Conservation (phyloP, 2,888 invertebrate genomes). For the Tinea semifulvella region DNA sequence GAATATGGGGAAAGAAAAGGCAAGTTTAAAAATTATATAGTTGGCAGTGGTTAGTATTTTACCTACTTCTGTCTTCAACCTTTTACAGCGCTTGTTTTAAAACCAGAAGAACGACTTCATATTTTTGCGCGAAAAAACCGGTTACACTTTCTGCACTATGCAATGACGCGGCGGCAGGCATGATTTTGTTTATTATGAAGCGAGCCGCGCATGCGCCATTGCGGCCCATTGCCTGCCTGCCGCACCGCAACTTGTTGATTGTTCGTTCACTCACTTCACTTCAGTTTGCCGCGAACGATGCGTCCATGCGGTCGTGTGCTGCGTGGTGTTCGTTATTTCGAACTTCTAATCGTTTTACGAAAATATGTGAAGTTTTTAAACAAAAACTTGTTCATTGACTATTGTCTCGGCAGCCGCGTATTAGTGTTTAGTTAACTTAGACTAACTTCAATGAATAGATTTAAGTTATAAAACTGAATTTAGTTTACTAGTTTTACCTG, state of each 20-base stretch:
- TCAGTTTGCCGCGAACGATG: constrained; percentile 54
- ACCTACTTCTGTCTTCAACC: too few relatives aligned
- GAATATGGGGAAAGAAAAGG: too few relatives aligned
- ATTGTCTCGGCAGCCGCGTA: constrained; percentile 32
- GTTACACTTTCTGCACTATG: neutral
- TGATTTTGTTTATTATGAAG: constrained; percentile 33
- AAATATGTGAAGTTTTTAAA: constrained; percentile 61
- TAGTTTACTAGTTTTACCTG: constrained; percentile 62
- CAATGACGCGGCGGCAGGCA: neutral
- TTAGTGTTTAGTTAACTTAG: constrained; percentile 41
- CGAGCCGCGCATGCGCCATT: constrained; percentile 54
- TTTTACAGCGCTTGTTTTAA: too few relatives aligned
- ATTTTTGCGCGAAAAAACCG: constrained; percentile 16
- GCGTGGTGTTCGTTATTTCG: constrained; percentile 38
- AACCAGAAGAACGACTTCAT: neutral
- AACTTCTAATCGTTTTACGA: constrained; percentile 62
- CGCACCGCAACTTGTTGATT: constrained; percentile 59
- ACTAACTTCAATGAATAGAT: constrained; percentile 45
- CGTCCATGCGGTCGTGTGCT: constrained; percentile 49
- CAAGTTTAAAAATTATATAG: too few relatives aligned
- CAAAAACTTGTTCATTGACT: constrained; percentile 40
- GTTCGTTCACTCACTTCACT: constrained; percentile 61
- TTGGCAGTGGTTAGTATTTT: too few relatives aligned
- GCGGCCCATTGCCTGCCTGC: constrained; percentile 27
- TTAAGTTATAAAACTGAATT: constrained; percentile 55